phyloP scores from a whole-genome alignment of 2,888 invertebrate genomes.

The Tuberolachnus salignus region DNA sequence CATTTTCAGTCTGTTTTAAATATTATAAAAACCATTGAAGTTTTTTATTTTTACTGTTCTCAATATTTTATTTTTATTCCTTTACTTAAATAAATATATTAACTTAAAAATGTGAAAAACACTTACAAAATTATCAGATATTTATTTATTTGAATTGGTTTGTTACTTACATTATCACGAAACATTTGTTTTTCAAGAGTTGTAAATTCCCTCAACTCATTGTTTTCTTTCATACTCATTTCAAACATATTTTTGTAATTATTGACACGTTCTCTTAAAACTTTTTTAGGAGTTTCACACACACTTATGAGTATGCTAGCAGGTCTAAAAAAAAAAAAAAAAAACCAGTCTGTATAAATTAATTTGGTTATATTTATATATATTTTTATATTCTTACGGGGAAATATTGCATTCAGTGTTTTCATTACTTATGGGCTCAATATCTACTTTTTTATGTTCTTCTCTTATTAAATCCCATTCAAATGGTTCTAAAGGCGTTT shows the following conservation, averaged over 20 bases:
- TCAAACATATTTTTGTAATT: constrained; percentile 49
- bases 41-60: too few species aligned
- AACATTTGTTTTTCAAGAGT: constrained; percentile 68
- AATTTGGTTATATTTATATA: not conserved
- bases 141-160: not conserved
- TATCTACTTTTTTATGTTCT: constrained; percentile 57
- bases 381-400: constrained; percentile 33
- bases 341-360: not conserved
- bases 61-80: too few species aligned
- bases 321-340: constrained; percentile 20
- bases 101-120: too few species aligned
- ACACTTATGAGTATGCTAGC: constrained; percentile 17
- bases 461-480: constrained; percentile 63
- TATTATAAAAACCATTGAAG: not conserved
- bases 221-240: constrained; percentile 52
- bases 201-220: constrained; percentile 68
- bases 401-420: constrained; percentile 22
- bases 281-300: constrained; percentile 44
- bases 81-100: too few species aligned
- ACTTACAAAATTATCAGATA: not conserved
- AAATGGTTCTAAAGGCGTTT: constrained; percentile 62
- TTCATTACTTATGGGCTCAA: constrained; percentile 46
- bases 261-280: constrained; percentile 50
- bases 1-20: not conserved
- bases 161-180: constrained; percentile 63